Evolutionary conservation across 2,888 invertebrate species (phyloP).

Genomic region (Mactromeris polynyma): DNA sequence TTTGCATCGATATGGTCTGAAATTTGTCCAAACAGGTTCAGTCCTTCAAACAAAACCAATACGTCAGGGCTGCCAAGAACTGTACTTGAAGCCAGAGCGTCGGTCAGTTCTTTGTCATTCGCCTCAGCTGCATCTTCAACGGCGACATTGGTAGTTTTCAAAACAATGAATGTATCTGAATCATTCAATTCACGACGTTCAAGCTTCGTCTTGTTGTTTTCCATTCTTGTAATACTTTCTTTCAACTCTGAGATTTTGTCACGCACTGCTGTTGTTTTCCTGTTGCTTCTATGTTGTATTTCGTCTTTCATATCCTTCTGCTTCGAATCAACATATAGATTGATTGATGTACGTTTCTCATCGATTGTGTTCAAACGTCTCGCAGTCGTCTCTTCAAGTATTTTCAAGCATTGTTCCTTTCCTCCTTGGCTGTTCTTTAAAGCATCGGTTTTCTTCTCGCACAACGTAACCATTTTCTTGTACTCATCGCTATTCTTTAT

Average conservation of each 20-base stretch:
- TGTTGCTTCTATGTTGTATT: background rate
- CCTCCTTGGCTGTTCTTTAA: background rate
- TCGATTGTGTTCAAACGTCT: background rate
- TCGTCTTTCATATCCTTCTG: background rate
- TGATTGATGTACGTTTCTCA: background rate
- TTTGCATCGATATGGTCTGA: background rate
- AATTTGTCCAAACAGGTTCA: background rate
- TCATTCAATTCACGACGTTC: background rate
- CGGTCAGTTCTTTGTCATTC: background rate
- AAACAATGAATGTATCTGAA: conserved; percentile 16
- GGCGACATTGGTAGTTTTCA: background rate
- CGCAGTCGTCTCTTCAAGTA: background rate
- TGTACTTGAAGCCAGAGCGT: background rate
- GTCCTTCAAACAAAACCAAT: background rate
- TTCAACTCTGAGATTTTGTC: background rate
- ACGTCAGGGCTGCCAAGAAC: background rate
- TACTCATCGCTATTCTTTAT: background rate
- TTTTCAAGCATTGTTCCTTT: background rate
- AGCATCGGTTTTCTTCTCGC: background rate
- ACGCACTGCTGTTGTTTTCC: background rate
- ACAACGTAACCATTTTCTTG: background rate
- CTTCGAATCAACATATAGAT: background rate
- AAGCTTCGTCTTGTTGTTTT: background rate
- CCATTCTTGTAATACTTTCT: background rate
- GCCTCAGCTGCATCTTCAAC: background rate